A percentile compares a stretch with the other conserved stretches of the same genome.
phyloP scores from a whole-genome alignment of 1,140 invertebrate species.

The Lepidurus arcticus region DNA sequence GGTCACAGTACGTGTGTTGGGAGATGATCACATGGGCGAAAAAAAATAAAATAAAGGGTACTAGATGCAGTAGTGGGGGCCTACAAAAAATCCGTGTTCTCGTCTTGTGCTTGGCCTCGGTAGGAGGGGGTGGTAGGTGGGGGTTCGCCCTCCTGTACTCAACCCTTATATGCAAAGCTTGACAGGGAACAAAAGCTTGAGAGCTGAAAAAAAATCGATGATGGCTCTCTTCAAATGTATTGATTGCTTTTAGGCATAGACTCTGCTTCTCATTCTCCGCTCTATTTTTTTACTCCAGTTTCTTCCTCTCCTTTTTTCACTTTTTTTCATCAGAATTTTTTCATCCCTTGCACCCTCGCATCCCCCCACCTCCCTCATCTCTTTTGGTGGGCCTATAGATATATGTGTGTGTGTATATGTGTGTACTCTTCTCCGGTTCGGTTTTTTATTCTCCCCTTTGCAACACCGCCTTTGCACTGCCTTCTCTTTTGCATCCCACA shows the following conservation, averaged over 20 bases:
- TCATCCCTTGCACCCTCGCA: background rate
- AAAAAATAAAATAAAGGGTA: background rate
- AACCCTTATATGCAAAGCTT: no score
- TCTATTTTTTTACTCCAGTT: background rate
- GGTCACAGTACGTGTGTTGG: constrained; percentile 11
- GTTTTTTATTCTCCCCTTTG: background rate
- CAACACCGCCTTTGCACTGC: background rate
- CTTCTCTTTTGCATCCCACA: constrained; percentile 18
- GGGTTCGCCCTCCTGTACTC: no score
- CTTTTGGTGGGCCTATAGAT: background rate
- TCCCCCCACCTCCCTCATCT: background rate
- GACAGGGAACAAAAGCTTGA: background rate
- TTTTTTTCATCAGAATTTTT: background rate
- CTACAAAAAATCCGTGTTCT: background rate
- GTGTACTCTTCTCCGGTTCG: background rate
- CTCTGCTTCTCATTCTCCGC: constrained; percentile 13
- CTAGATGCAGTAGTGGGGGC: background rate
- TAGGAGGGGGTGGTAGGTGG: background rate
- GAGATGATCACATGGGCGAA: background rate
- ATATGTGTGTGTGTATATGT: background rate
- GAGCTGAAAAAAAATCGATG: constrained; percentile 4
- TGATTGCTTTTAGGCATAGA: constrained; percentile 22
- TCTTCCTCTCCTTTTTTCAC: constrained; percentile 15
- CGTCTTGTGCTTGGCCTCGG: no score
- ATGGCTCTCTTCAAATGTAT: constrained; percentile 19